Conservation (phyloP, 2,113 vertebrate species). For the Apodemus sylvaticus region DNA sequence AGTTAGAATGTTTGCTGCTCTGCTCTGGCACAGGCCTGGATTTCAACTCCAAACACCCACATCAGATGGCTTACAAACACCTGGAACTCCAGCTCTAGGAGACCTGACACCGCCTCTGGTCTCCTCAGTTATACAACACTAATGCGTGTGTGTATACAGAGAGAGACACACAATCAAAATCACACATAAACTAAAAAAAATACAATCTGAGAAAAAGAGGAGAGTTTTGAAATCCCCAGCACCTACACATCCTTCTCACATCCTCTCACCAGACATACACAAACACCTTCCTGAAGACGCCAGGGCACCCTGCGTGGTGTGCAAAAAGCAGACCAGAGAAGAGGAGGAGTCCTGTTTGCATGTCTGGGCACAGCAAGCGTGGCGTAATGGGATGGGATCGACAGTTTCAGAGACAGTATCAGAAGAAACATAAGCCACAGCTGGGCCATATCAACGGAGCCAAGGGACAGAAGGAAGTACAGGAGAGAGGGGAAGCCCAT, state of each 20-base stretch:
- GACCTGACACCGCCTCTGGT: neutral
- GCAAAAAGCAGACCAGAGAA: neutral
- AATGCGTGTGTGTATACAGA: too few species aligned
- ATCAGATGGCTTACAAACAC: neutral
- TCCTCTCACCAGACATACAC: fast-evolving
- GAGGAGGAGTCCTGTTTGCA: neutral
- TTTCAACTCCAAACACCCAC: neutral
- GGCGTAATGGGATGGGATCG: too few species aligned
- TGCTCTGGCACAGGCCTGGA: neutral
- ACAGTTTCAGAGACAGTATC: neutral
- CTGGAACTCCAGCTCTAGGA: neutral
- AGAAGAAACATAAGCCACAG: too few species aligned
- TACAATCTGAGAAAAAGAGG: neutral
- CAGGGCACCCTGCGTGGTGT: neutral
- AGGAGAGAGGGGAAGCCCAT: neutral
- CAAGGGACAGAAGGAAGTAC: neutral
- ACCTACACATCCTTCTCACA: neutral
- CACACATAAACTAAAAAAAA: neutral
- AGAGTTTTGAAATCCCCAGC: neutral
- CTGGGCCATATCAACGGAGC: too few species aligned
- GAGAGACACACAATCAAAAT: neutral
- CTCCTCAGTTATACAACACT: neutral
- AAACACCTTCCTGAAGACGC: neutral
- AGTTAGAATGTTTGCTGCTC: neutral
- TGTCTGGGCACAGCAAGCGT: neutral